Base-by-base conservation (phyloP, 2,888 invertebrate species). In the Cataglyphis livida region DNA sequence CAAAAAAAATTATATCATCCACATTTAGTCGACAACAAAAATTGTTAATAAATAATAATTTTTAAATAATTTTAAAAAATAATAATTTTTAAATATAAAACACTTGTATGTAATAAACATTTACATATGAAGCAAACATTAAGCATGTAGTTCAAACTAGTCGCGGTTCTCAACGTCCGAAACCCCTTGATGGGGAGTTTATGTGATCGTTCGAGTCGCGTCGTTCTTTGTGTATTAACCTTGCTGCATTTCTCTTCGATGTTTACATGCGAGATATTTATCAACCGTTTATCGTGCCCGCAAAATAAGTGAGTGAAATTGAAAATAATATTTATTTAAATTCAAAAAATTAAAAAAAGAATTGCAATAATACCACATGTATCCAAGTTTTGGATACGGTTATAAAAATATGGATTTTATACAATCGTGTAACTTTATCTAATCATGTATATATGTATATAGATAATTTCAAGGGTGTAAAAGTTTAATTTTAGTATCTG, bases 81-180 rank as follows among this genome's bases (percentile, higher is more conserved):
- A 38, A 65, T 65, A 44, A 76, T 41, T 54, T 10, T 4, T 15
- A 21, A 66, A 41, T 76, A 51, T 65, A 76, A 66, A 5, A 57
- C 66, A 4, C 18, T 48, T n/a, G 21, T 12, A 5, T n/a, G n/a
- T 41, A 10, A 66, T 28, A 54, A 65, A 38, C 35, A 6, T 65
- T n/a, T 18, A 41, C 18, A 10, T 21, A 38, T n/a, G 48, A 35
- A 12, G 35, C 10, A 3, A 75, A 51, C 54, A 10, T 41, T 51
- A 35, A 21, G 35, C 38, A 35, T 25, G 44, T 44, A 74, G 28
- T 76, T 76, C 54, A 57, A 76, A 76, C 32, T n/a, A 61, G 54
- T 57, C 65, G 54, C 76, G 65, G 65, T 35, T 75, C 61, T 74
- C 59, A n/a, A 62, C 21, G 62, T 28, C 32, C 44, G 32, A 74